phyloP scores from a whole-genome alignment of 2,797 vertebrate genomes.

The Iguana delicatissima region DNA sequence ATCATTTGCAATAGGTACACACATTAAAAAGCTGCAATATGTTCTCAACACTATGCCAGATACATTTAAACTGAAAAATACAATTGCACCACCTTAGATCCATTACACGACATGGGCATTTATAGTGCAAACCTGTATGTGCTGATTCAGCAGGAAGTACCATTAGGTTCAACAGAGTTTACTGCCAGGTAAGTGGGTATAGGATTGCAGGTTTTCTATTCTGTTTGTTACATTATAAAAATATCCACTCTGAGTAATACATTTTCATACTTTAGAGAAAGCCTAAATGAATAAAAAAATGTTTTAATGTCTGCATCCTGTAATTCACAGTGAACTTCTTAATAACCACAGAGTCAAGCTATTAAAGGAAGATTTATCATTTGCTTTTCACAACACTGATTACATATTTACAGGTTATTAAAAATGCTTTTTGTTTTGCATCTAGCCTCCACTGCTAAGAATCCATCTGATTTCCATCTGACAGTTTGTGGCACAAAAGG shows the following conservation, averaged over 20 bases:
- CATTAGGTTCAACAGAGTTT: not conserved
- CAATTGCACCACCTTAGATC: not conserved
- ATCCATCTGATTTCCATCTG: constrained; percentile 54
- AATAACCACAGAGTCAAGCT: constrained; percentile 16
- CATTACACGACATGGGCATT: not conserved
- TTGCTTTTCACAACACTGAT: constrained; percentile 18
- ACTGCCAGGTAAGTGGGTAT: not conserved
- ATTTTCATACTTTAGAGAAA: not conserved
- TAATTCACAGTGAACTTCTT: constrained; percentile 17
- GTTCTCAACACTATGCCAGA: not conserved
- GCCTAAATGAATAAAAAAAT: constrained; percentile 22
- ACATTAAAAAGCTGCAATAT: not conserved
- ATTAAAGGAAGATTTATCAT: constrained; percentile 48
- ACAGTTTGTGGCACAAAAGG: constrained; percentile 58
- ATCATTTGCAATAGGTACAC: not conserved
- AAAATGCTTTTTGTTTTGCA: constrained; percentile 35
- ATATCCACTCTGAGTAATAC: not conserved
- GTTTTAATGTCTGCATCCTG: constrained; percentile 1
- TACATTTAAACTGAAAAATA: not conserved
- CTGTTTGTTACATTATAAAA: not conserved
- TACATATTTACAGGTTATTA: constrained; percentile 41
- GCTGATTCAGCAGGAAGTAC: not conserved
- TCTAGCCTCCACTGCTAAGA: constrained; percentile 46
- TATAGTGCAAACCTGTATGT: not conserved
- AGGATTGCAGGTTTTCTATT: not conserved